Evolutionary conservation across 1,140 invertebrate species (phyloP).

Genomic region (Scaptomyza graminum): DNA sequence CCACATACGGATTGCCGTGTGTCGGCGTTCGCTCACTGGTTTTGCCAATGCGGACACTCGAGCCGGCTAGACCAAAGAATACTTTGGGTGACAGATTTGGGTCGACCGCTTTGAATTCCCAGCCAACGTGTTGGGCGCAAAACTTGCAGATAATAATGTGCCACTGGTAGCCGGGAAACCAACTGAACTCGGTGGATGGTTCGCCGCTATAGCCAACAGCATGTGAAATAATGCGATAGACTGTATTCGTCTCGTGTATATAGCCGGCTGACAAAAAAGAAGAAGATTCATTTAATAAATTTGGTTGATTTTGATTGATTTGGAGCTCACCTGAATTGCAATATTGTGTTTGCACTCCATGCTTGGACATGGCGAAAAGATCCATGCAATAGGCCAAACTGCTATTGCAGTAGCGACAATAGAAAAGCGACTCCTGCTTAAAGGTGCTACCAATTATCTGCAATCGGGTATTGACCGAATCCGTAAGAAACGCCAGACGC

Average conservation of each 20-base stretch:
- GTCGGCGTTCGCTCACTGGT: constrained; percentile 43
- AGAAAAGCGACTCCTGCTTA: constrained; percentile 85
- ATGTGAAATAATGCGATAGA: constrained; percentile 85
- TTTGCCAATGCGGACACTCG: constrained; percentile 72
- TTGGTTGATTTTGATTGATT: not conserved
- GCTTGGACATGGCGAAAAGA: constrained; percentile 92
- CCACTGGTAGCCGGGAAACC: constrained; percentile 95
- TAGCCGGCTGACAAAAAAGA: constrained; percentile 88
- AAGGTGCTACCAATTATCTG: constrained; percentile 87
- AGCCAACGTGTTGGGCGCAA: constrained; percentile 90
- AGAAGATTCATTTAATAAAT: too few relatives aligned
- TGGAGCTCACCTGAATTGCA: constrained; percentile 88
- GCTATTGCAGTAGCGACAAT: constrained; percentile 88
- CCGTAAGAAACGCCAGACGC: constrained; percentile 87
- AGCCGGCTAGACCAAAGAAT: constrained; percentile 89
- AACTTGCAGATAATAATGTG: constrained; percentile 88
- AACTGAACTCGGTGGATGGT: constrained; percentile 89
- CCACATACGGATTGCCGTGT: constrained; percentile 62
- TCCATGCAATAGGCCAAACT: constrained; percentile 88
- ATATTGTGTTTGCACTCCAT: constrained; percentile 92
- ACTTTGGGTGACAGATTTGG: constrained; percentile 87
- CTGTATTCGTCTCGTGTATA: constrained; percentile 92
- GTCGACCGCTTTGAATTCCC: constrained; percentile 89
- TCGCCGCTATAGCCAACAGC: constrained; percentile 86
- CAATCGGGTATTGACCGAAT: constrained; percentile 87